Percentiles rank a stretch among this genome's conserved stretches.
These are phyloP conservation scores for Caenorhabditis inopinata DNA, from an alignment of 1,140 invertebrate genomes.

Conservation along the genomic window DNA sequence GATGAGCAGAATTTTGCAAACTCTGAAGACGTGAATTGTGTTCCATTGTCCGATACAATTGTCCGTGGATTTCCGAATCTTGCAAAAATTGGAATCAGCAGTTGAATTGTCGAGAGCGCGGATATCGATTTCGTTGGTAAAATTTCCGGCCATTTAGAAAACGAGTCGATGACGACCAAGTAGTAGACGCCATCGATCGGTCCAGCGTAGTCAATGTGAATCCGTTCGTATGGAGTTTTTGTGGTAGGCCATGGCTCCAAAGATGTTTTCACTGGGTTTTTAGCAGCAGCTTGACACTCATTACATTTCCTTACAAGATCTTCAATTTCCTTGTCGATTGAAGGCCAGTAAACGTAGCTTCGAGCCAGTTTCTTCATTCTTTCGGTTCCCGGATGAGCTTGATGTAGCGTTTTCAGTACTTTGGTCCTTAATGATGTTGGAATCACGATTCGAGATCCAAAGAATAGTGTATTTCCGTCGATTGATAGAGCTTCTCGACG, in stretches of 20 bases:
- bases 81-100: neutral
- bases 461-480: constrained; percentile 48
- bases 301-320: too few species aligned
- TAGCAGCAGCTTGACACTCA: constrained; percentile 61
- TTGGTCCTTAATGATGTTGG: constrained; percentile 46
- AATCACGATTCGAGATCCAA: constrained; percentile 48
- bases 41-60: too few species aligned
- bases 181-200: constrained; percentile 66
- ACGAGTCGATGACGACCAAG: too few species aligned
- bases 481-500: neutral
- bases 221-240: constrained; percentile 55
- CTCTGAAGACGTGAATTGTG: too few species aligned
- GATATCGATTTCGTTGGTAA: too few species aligned
- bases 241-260: constrained; percentile 52
- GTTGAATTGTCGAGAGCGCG: too few species aligned
- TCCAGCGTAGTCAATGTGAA: constrained; percentile 68
- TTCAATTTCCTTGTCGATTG: constrained; percentile 69
- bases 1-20: too few species aligned
- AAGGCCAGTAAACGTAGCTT: constrained; percentile 70
- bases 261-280: constrained; percentile 34
- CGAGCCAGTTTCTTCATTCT: too few species aligned
- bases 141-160: too few species aligned
- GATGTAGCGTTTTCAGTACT: constrained; percentile 58
- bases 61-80: neutral
- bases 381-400: constrained; percentile 60